Base-by-base conservation (phyloP, 2,888 invertebrate species). In the Thereva unica region DNA sequence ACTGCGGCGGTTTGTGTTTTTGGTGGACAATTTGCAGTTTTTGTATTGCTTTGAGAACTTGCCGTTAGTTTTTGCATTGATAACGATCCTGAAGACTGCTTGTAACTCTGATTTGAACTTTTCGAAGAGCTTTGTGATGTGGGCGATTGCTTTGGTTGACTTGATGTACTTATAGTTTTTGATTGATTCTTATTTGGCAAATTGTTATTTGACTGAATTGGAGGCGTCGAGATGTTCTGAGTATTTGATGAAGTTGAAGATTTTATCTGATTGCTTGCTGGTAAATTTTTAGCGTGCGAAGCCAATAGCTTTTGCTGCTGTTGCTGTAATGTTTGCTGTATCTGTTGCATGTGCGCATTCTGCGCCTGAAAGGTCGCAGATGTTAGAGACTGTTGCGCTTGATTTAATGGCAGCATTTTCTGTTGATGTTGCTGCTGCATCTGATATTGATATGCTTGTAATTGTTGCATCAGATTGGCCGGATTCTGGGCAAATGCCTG, bases 341-440 rank as follows among this genome's bases (percentile, higher is more conserved):
- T 70, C 40, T 74, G 73, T 23, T 74, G 73, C 37, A 73, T 71
- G 37, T 75, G 73, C 49, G 83, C 82, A 73, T 83, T 83, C 68
- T 71, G 50, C 44, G 68, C 49, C 63, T 71, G 53, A 68, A 71
- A 38, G 57, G 71, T 41, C 66, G 71, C 40, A 70, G 71, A n/a
- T 70, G 68, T 41, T 52, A 65, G 40, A 9, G 65, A 42, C 9
- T 65, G 65, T 9, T 44, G 67, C 35, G 54, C 55, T 55, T 67
- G 65, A 42, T 65, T 65, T 7, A 56, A 10, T 5, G 72, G 74
- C 41, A 73, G 72, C 35, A 72, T 72, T 35, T 73, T 74, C n/a
- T 69, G 84, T 76, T 75, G 83, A 79, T 49, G 84, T 81, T 71
- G 84, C 80, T 84, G 84, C 80, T 73, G 84, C 83, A 75, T 74